Evolutionary conservation across 1,140 invertebrate genomes (phyloP).

Genomic region (Halictus rubicundus): DNA sequence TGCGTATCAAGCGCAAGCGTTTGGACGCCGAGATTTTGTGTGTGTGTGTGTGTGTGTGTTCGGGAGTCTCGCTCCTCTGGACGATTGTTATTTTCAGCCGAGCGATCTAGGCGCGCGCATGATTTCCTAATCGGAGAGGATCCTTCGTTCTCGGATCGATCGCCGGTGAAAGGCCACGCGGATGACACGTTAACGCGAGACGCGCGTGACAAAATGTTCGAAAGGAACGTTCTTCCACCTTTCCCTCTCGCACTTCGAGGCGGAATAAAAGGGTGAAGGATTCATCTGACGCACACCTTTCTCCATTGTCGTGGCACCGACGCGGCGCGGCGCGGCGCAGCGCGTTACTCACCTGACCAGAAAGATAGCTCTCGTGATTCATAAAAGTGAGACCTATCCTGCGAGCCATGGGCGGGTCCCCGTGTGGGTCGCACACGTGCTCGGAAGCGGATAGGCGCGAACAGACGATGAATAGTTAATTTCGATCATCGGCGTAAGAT

Average conservation of each 20-base stretch:
- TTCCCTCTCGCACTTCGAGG: too few relatives aligned
- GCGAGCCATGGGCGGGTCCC: too few relatives aligned
- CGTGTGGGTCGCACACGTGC: slow-evolving; percentile 41
- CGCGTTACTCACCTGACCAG: slow-evolving; percentile 50
- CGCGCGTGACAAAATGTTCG: slow-evolving; percentile 26
- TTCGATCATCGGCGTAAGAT: slow-evolving; percentile 6
- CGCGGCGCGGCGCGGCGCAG: too few relatives aligned
- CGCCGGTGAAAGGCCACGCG: not conserved
- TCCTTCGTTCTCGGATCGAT: not conserved
- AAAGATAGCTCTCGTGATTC: slow-evolving; percentile 59
- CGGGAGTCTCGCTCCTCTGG: not conserved
- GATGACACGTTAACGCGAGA: not conserved
- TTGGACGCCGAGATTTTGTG: not conserved
- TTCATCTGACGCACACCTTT: slow-evolving; percentile 13
- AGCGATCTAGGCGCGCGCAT: not conserved
- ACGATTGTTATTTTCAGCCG: slow-evolving; percentile 24
- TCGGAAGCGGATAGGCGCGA: slow-evolving; percentile 45
- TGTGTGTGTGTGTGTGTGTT: not conserved
- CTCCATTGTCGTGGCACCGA: slow-evolving; percentile 37
- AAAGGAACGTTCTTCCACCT: not conserved
- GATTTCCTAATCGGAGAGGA: not conserved
- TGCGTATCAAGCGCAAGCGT: slow-evolving; percentile 45
- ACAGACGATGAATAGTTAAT: slow-evolving; percentile 35
- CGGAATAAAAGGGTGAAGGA: not conserved
- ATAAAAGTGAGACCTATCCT: slow-evolving; percentile 15